phyloP scores from a whole-genome alignment of 2,113 vertebrate species.

The Sinocyclocheilus anshuiensis region DNA sequence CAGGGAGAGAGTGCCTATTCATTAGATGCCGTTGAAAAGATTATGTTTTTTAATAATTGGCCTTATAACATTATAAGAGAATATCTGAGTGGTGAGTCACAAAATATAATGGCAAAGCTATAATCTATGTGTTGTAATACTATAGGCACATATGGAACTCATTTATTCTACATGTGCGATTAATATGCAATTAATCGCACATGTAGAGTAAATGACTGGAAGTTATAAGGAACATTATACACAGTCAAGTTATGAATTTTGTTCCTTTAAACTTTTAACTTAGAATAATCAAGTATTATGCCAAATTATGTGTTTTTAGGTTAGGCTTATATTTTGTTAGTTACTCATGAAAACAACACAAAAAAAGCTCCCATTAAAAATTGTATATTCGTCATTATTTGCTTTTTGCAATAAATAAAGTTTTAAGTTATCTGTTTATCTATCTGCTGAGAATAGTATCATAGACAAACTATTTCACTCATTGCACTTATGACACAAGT shows the following conservation, averaged over 20 bases:
- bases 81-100: conserved; percentile 19
- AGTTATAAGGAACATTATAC: conserved; percentile 12
- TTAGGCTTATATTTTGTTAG: neutral
- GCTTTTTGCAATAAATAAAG: neutral
- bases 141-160: neutral
- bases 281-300: neutral
- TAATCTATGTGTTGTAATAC: neutral
- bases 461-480: no score
- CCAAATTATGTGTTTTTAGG: neutral
- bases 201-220: conserved; percentile 28
- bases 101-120: conserved; percentile 16
- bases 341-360: neutral
- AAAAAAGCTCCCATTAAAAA: neutral
- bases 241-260: conserved; percentile 11
- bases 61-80: conserved; percentile 45
- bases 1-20: neutral
- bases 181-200: conserved; percentile 3
- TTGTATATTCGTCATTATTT: neutral
- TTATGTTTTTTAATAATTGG: conserved; percentile 5
- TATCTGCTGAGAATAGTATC: neutral
- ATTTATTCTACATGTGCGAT: no score
- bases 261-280: neutral
- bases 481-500: neutral
- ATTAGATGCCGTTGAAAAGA: neutral
- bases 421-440: neutral